Evolutionary conservation across 2,113 vertebrate species (phyloP), one percentile per base, ranked within the genome.

Genomic region (Trichechus manatus): DNA sequence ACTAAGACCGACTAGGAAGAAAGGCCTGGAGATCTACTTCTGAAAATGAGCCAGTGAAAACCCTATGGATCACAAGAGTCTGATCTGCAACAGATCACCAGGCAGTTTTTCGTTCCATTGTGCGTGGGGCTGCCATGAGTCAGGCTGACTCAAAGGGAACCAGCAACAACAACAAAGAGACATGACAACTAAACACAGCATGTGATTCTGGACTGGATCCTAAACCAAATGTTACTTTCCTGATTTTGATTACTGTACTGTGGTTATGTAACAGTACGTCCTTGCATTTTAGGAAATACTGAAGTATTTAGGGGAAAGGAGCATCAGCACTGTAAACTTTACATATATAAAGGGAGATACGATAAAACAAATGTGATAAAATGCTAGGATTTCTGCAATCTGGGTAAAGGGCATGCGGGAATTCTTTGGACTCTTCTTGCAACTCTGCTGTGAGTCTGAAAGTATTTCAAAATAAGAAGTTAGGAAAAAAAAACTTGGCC

Each of bases 241-340:
- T 91, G 66, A 80, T 33, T 63, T 75, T 70, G 56, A 74, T 82
- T 25, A 7, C 0, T 88, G 39, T 23, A 56, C 70, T 94, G 19
- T 81, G 64, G 72, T 91, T 86, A 84, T 42, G 14, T 44, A 79
- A 90, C 39, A 75, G 72, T 75, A 75, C 22, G 64, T 53, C 89
- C 83, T 64, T 83, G 89, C 22, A 50, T 75, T 84, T 88, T 74
- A 91, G 59, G 87, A 91, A 93, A 91, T 33, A 87, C 9, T 44
- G 22, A 93, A 77, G 70, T 33, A 75, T 81, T 89, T 36, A 74
- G 36, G 27, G 39, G 13, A 93, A 92, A 94, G n/a, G 23, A 61
- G 23, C 44, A 90, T 61, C 4, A 42, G 4, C 33, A 64, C n/a
- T 74, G 33, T 64, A 87, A 66, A 81, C 36, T 70, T 91, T 11